A percentile compares a stretch with the other conserved stretches of the same genome.
Conservation (phyloP, 35 echinoderm and acorn worm genomes). For the Ophioderma brevispina region DNA sequence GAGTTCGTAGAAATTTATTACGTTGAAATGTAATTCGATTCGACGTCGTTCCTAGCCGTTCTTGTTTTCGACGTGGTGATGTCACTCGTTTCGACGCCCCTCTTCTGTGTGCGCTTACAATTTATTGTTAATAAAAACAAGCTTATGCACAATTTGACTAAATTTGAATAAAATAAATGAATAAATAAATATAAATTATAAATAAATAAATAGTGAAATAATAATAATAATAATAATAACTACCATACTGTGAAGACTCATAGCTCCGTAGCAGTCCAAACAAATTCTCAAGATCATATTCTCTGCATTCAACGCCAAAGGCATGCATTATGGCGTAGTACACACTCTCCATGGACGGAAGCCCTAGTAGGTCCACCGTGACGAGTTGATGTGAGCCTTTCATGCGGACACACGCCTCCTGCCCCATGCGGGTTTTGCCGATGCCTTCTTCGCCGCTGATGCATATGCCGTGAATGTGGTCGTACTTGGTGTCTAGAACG, state of each 20-base stretch:
- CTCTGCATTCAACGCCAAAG: neutral
- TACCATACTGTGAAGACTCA: neutral
- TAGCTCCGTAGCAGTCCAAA: neutral
- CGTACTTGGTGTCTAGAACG: neutral
- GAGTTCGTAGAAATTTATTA: no score
- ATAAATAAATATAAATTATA: no score
- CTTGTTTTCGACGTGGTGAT: no score
- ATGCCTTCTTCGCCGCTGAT: neutral
- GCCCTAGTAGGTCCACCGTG: neutral
- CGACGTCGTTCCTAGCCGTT: no score
- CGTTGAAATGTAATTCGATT: no score
- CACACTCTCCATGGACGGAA: neutral
- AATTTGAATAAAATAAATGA: no score
- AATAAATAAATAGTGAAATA: no score
- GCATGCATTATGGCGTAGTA: conserved; percentile 7
- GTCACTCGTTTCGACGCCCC: no score
- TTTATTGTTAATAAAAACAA: no score
- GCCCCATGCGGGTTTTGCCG: neutral
- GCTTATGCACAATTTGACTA: no score
- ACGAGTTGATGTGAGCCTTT: neutral
- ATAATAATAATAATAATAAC: no score
- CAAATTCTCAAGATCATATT: neutral
- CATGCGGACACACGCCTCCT: neutral
- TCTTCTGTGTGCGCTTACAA: no score
- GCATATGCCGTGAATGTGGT: neutral